Conservation (phyloP, 1,140 invertebrate species). For the Dinothrombium tinctorium region DNA sequence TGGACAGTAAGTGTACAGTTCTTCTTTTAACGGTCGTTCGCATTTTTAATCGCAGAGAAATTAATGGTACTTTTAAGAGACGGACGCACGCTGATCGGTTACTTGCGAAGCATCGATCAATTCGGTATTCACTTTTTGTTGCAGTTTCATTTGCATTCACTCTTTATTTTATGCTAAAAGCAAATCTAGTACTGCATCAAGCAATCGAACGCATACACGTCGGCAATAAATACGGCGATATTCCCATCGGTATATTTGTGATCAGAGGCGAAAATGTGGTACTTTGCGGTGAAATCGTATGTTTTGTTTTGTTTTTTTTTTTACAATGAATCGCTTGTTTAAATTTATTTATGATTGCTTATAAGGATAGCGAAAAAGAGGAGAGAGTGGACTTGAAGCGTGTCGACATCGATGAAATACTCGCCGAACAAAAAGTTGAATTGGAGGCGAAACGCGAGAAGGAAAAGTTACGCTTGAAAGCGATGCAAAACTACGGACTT, state of each 20-base stretch:
- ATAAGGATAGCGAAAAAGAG: constrained; percentile 67
- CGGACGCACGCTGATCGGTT: constrained; percentile 89
- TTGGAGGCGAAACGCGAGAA: constrained; percentile 64
- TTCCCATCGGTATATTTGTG: constrained; percentile 76
- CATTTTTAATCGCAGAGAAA: constrained; percentile 45
- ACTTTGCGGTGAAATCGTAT: constrained; percentile 80
- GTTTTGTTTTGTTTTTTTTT: constrained; percentile 18
- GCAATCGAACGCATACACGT: constrained; percentile 95
- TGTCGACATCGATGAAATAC: constrained; percentile 75
- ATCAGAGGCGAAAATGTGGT: constrained; percentile 96
- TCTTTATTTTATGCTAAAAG: constrained; percentile 16
- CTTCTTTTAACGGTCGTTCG: constrained; percentile 5
- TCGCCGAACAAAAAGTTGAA: constrained; percentile 74
- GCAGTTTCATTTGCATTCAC: not conserved
- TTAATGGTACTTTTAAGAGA: constrained; percentile 84
- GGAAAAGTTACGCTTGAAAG: no score
- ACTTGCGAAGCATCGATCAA: constrained; percentile 85
- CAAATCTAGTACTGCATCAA: constrained; percentile 82
- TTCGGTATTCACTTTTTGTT: constrained; percentile 35
- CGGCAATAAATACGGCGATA: constrained; percentile 86
- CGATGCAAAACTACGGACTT: no score
- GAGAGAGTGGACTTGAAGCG: constrained; percentile 48
- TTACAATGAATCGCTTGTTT: constrained; percentile 6
- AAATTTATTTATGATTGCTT: constrained; percentile 16
- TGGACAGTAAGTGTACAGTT: constrained; percentile 49